Evolutionary conservation across 2,113 vertebrate genomes (phyloP), one percentile per base, ranked within the genome.

Genomic region (Brienomyrus brachyistius): DNA sequence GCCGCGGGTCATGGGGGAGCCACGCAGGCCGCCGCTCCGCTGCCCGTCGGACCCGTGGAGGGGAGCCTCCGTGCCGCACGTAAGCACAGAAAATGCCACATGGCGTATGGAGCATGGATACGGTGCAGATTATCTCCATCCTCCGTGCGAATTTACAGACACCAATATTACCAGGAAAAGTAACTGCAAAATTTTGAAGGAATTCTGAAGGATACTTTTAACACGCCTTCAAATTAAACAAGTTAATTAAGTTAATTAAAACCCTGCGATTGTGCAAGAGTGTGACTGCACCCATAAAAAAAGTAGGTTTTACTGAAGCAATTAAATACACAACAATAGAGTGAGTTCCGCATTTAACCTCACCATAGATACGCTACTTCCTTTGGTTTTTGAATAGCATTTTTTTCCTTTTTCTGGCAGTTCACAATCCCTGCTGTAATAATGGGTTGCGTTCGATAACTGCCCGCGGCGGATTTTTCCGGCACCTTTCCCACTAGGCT

Each of bases 361-460:
- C 19, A 54, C n/a, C 40, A 54, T 15, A 54, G 31, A 87, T 56
- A 31, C 7, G 54, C n/a, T 54, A 48, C 21, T 86, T 48, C 52
- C 48, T 35, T 87, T 35, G 23, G 40, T 87, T 84, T 86, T 87
- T 35, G n/a, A 35, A 54, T 87, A 40, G 45, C 31, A 21, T 35
- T 52, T 31, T 86, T 52, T 56, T 87, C 1, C 27, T 54, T 19
- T 48, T 27, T 51, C 43, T 51, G 83, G 43, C 48, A 27, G 45
- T 50, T 86, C n/a, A 50, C 45, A 48, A 84, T 86, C 83, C 45
- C 83, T 86, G 83, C 48, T 50, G n/a, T 50, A 86, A 86, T 86
- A 51, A 50, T 86, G 45, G 43, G 83, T 13, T 80, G 35, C 35
- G 31, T 80, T 86, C 45, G 10, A 27, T 51, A 86, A 56, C 48